These are phyloP conservation scores for Limanda limanda DNA, from an alignment of 2,113 vertebrate genomes.

Conservation along the genomic window DNA sequence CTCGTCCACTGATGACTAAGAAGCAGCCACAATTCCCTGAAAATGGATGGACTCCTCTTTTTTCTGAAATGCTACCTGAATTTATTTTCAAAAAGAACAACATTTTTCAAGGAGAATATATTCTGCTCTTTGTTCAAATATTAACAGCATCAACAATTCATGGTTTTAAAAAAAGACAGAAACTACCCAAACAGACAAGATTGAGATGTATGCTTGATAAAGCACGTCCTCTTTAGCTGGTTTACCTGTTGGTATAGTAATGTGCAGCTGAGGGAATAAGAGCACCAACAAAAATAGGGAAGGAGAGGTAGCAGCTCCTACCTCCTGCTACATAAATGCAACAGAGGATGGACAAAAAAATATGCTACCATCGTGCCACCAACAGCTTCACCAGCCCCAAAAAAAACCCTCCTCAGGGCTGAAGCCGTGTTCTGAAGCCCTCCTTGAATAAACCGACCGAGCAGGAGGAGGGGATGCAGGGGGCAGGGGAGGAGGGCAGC, in stretches of 20 bases:
- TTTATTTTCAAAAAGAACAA: not conserved
- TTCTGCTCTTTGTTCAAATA: not conserved
- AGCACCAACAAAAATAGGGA: not conserved
- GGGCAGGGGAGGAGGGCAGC: conserved; percentile 37
- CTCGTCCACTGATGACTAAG: not conserved
- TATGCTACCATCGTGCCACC: conserved; percentile 24
- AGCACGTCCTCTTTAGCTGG: conserved; percentile 28
- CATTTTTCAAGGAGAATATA: not conserved
- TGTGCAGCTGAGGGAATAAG: conserved; percentile 26
- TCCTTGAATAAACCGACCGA: conserved; percentile 60
- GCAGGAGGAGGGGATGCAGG: conserved; percentile 48
- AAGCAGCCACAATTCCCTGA: conserved; percentile 1
- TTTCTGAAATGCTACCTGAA: no score
- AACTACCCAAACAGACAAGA: not conserved
- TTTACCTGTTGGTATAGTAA: conserved; percentile 73
- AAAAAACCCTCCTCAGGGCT: conserved; percentile 36
- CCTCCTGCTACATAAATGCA: conserved; percentile 50
- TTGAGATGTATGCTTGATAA: conserved; percentile 19
- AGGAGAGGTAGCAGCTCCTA: conserved; percentile 40
- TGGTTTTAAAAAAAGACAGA: not conserved
- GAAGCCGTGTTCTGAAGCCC: conserved; percentile 45
- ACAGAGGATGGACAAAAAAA: conserved; percentile 24
- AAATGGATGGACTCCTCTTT: not conserved
- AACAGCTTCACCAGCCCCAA: conserved; percentile 28
- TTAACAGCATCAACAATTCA: conserved; percentile 13